These are phyloP conservation scores for Octopus bimaculoides DNA, from an alignment of 1,140 invertebrate species.

Conservation along the genomic window DNA sequence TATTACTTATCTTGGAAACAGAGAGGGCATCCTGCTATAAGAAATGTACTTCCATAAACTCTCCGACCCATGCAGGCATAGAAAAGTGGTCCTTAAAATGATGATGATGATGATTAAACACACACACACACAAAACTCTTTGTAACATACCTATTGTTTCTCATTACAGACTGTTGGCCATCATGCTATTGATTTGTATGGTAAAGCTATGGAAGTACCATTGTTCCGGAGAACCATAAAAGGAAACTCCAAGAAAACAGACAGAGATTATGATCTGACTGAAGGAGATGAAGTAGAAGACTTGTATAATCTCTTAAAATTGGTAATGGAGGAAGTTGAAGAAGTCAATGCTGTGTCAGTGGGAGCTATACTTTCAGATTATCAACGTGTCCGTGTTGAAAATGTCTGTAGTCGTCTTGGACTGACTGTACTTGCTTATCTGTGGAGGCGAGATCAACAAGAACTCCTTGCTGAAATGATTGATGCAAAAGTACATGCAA, in stretches of 20 bases:
- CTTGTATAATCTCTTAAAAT: slow-evolving; percentile 79
- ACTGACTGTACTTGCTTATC: slow-evolving; percentile 83
- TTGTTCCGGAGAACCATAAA: slow-evolving; percentile 78
- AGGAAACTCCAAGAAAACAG: slow-evolving; percentile 74
- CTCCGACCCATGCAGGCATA: too few species aligned
- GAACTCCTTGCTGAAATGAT: slow-evolving; percentile 98
- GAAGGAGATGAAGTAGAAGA: slow-evolving; percentile 99
- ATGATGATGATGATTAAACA: too few species aligned
- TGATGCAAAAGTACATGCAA: slow-evolving; percentile 83
- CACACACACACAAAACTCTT: too few species aligned
- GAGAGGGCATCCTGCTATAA: too few species aligned
- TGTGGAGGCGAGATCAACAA: slow-evolving; percentile 82
- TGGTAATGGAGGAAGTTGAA: slow-evolving; percentile 82
- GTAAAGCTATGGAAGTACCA: slow-evolving; percentile 90
- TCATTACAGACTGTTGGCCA: slow-evolving; percentile 88
- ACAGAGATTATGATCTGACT: slow-evolving; percentile 75
- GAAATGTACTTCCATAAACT: too few species aligned
- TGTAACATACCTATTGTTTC: not conserved
- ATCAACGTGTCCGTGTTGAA: slow-evolving; percentile 95
- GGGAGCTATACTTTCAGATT: slow-evolving; percentile 96
- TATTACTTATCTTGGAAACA: too few species aligned
- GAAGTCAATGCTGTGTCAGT: slow-evolving; percentile 89
- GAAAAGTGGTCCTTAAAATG: too few species aligned
- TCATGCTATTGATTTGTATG: slow-evolving; percentile 86
- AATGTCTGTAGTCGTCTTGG: slow-evolving; percentile 93